Evolutionary conservation across 2,113 vertebrate species (phyloP), one percentile per base, ranked within the genome.

Genomic region (Bufo bufo): DNA sequence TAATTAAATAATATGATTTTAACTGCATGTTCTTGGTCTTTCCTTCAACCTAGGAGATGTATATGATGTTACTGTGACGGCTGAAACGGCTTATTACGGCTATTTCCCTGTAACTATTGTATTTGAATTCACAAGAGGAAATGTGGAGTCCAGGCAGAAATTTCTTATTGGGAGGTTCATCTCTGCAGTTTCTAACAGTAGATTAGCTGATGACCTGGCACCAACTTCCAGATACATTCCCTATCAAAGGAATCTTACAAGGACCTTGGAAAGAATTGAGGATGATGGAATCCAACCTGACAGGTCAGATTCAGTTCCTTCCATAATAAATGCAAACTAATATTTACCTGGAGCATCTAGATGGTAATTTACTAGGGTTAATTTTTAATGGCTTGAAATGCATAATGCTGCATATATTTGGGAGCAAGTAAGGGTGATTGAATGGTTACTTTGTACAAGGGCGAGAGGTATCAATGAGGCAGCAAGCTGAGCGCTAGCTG

Each of bases 141-240:
- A 90, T 8, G 86, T 82, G 63, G 65, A 20, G 10, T 90, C 90
- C 17, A 45, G 83, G 11, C 0, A 12, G 4, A 52, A 90, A 0
- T 99, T 99, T 94, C 91, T 93, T 92, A 96, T 99, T 8, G 90
- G 96, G 23, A 95, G 97, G 77, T 94, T 91, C 7, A 4, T 99
- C 4, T 94, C 96, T 5, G 96, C 94, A 0, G 0, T 93, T 0
- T 94, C 90, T 0, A 90, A 91, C 58, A 96, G 94, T 58, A 85
- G 91, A 8, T 89, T 99, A 89, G 96, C 94, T 50, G 89, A 89
- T 23, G 94, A 96, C 3, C 93, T 99, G 91, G 95, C 92, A 4
- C 96, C 97, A 52, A 89, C 82, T 0, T 91, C 92, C 0, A 96
- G 96, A 6, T 99, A 94, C 91, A 93, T 82, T 87, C 94, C 94